phyloP scores from a whole-genome alignment of 2,888 invertebrate genomes.

The Archaeoteleia sp. region DNA sequence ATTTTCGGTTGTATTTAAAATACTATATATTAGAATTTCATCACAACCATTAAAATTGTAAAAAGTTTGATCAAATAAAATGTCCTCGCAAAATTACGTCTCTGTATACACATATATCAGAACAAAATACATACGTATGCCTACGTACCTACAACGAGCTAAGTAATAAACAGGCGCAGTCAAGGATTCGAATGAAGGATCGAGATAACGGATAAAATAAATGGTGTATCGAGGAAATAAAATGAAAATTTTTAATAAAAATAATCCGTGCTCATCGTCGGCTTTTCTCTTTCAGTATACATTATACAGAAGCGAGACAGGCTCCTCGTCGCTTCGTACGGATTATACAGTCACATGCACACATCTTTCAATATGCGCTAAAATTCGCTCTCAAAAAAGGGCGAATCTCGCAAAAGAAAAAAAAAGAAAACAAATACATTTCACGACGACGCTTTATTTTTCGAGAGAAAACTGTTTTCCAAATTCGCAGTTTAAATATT shows the following conservation, averaged over 20 bases:
- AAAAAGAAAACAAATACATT: slow-evolving; percentile 19
- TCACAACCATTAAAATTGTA: too few relatives aligned
- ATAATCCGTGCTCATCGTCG: slow-evolving; percentile 63
- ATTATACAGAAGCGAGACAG: slow-evolving; percentile 38
- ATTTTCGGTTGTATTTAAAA: too few relatives aligned
- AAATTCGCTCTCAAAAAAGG: slow-evolving; percentile 14
- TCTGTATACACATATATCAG: slow-evolving; percentile 18
- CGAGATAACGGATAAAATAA: slow-evolving; percentile 41
- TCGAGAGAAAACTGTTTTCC: slow-evolving; percentile 4
- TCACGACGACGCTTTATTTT: slow-evolving; percentile 41
- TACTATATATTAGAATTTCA: too few relatives aligned
- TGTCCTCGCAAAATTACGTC: background rate
- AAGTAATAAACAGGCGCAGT: slow-evolving; percentile 60
- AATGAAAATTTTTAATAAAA: slow-evolving; percentile 60
- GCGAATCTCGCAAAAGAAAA: slow-evolving; percentile 22
- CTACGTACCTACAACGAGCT: slow-evolving; percentile 62
- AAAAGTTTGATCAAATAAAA: too few relatives aligned
- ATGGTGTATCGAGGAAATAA: slow-evolving; percentile 55
- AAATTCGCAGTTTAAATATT: too few relatives aligned
- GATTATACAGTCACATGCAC: slow-evolving; percentile 63
- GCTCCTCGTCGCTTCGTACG: slow-evolving; percentile 44
- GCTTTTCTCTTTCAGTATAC: slow-evolving; percentile 52
- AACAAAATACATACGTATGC: slow-evolving; percentile 19
- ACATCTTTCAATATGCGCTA: slow-evolving; percentile 49
- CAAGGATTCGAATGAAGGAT: slow-evolving; percentile 55